Evolutionary conservation across 2,113 vertebrate species (phyloP).

Genomic region (Syngnathus scovelli): DNA sequence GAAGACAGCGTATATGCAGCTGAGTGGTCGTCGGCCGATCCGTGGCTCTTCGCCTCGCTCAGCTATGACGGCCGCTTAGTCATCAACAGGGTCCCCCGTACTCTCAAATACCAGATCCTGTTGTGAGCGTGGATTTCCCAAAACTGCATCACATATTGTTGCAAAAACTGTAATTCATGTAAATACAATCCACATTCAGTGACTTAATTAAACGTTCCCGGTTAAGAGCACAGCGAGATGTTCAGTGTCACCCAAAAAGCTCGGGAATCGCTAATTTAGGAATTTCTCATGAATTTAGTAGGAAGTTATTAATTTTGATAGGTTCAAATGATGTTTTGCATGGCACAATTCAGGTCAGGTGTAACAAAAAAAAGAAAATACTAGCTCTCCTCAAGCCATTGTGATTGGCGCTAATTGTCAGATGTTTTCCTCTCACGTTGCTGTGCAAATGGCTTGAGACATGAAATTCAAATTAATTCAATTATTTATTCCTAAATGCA

Average conservation of each 20-base stretch:
- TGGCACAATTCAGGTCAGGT: background rate
- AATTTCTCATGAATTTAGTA: too few relatives aligned
- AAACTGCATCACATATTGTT: background rate
- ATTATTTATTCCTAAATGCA: constrained; percentile 70
- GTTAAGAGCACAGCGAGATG: too few relatives aligned
- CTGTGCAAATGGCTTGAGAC: constrained; percentile 62
- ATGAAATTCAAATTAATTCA: constrained; percentile 65
- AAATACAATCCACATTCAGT: constrained; percentile 8
- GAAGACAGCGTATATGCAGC: constrained; percentile 97
- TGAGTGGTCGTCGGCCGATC: constrained; percentile 96
- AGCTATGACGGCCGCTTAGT: constrained; percentile 96
- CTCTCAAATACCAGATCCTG: constrained; percentile 92
- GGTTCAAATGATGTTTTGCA: background rate
- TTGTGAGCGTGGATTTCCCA: constrained; percentile 49
- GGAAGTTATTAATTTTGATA: background rate
- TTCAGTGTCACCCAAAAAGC: too few relatives aligned
- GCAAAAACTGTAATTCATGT: constrained; percentile 12
- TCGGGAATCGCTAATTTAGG: too few relatives aligned
- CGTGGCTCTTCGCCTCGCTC: constrained; percentile 95
- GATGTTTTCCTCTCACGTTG: constrained; percentile 45
- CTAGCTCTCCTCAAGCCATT: background rate
- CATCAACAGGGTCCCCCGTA: constrained; percentile 92
- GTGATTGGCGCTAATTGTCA: constrained; percentile 49
- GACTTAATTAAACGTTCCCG: constrained; percentile 2
- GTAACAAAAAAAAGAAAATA: background rate